Evolutionary conservation across 1,140 invertebrate species (phyloP), one percentile per base, ranked within the genome.

Genomic region (Cydia amplana): DNA sequence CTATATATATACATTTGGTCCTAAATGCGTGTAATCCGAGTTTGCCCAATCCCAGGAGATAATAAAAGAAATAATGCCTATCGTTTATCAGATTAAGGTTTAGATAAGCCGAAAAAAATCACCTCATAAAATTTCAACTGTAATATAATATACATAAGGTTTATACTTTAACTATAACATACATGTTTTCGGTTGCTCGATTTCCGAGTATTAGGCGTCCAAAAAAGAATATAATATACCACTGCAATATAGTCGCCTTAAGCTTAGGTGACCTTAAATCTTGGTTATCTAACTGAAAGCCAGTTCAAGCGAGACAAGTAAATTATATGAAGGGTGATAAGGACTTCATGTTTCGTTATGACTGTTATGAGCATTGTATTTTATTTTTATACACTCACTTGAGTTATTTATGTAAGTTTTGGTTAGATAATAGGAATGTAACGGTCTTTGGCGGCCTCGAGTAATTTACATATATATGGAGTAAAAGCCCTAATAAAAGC

Each of bases 211-310:
- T 49, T 16, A 32, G 16, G 46, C 46, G 9, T 1, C 4, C 46
- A 49, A 10, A 49, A n/a, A 49, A 16, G 16, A 51, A 51, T 51
- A n/a, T 51, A 51, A 51, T 51, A n/a, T 51, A 6, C 43, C 43
- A 4, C 12, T 14, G 43, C 4, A 46, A 1, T 16, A 16, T 18
- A n/a, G 49, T 18, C 6, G 49, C 49, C 49, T 70, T 70, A 70
- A 36, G 5, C n/a, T 32, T 67, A 67, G 28, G 36, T 36, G 65
- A 10, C n/a, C 25, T 36, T 60, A 40, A 70, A 70, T 70, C 32
- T 70, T 36, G 16, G 65, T 36, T 70, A 70, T 70, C 65, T 70
- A 46, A 36, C 65, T 74, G 64, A 77, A 25, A 64, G 32, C 28
- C 23, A 77, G n/a, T 32, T 28, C 16, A 67, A 67, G 28, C 32